Evolutionary conservation across 2,113 vertebrate genomes (phyloP), one percentile per base, ranked within the genome.

Genomic region (Daboia siamensis): DNA sequence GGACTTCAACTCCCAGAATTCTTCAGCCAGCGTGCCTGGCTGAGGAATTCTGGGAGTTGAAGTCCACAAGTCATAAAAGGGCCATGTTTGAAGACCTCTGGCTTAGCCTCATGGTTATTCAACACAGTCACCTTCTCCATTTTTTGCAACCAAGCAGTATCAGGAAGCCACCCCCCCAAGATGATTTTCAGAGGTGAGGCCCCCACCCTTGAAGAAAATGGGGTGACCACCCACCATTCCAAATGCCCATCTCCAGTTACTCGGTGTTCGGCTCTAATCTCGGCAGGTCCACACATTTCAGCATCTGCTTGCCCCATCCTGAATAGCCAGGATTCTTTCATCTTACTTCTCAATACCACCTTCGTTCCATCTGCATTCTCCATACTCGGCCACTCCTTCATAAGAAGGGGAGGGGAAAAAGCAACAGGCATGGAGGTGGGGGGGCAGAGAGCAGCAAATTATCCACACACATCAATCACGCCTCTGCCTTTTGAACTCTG

Each of bases 401-500:
- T 11, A 93, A 44, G 87, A 26, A 26, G 69, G 44, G 29, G 29
- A 20, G 56, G 56, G 3, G 48, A 44, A 90, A 0, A 23, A 0
- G 8, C 29, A 1, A 88, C 17, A 55, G 57, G 44, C 21, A 21
- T 39, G 3, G 56, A 13, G 33, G 84, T 24, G 39, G 26, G 3
- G 6, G 20, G 3, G 52, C 26, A 24, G 90, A 56, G 39, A 1
- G 33, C 7, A 9, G 55, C 10, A 9, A 24, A 90, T 92, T 90
- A 86, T 46, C 55, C 90, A 46, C 26, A 80, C 87, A 90, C 84
- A 90, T 96, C 91, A 87, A 23, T 92, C 59, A 21, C 0, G 21
- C 52, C 92, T 89, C 2, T 0, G 51, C 12, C 52, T 88, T 95
- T 93, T 86, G 94, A 89, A 93, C 54, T 54, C 87, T 29, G 23